Percentiles rank a stretch among this genome's conserved stretches.
Conservation (phyloP, 2,888 invertebrate genomes). For the Ectropis crepuscularia region DNA sequence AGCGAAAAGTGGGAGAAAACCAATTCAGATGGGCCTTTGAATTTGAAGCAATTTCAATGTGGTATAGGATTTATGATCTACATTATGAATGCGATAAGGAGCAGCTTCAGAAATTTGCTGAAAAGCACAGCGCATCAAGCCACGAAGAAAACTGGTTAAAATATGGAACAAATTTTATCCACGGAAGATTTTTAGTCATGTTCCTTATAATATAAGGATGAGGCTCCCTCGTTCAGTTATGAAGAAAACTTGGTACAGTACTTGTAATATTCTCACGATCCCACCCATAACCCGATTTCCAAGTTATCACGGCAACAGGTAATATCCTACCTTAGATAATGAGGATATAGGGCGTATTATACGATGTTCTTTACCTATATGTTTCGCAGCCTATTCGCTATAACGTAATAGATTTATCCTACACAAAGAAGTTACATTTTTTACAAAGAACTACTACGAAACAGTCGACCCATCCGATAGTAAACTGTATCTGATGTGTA, state of each 20-base stretch:
- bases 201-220: background rate
- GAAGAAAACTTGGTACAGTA: background rate
- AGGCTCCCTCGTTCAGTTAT: background rate
- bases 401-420: too few species aligned
- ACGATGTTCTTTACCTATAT: background rate
- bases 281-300: constrained; percentile 47
- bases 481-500: too few species aligned
- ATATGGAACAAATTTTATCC: background rate
- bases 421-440: too few species aligned
- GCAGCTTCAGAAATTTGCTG: constrained; percentile 43
- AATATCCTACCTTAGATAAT: constrained; percentile 35
- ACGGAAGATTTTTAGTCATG: too few species aligned
- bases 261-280: constrained; percentile 45
- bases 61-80: constrained; percentile 57
- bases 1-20: background rate
- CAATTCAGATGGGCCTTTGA: background rate
- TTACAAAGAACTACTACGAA: too few species aligned
- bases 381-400: background rate
- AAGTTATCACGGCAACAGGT: constrained; percentile 50
- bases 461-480: too few species aligned
- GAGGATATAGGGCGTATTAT: constrained; percentile 16
- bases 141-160: background rate
- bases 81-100: constrained; percentile 55
- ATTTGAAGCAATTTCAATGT: constrained; percentile 46
- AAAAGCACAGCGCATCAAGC: constrained; percentile 31